Conservation (phyloP, 2,888 invertebrate genomes). For the Sarcophaga caerulescens region DNA sequence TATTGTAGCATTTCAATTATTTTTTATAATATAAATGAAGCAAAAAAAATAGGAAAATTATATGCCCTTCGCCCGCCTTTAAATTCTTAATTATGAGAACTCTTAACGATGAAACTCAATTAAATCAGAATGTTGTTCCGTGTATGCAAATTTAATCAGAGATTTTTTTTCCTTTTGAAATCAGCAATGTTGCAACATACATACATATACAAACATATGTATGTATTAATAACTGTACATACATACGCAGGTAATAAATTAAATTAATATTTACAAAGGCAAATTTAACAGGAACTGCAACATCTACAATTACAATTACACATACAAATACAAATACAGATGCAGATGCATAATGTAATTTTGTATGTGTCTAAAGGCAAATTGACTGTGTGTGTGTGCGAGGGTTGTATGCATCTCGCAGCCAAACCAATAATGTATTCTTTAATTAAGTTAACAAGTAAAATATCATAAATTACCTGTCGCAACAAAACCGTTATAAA, state of each 20-base stretch:
- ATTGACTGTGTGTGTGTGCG: background rate
- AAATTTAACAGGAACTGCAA: background rate
- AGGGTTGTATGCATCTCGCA: conserved; percentile 16
- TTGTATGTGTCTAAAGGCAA: background rate
- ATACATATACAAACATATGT: background rate
- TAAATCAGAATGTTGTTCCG: conserved; percentile 19
- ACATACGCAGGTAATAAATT: conserved; percentile 31
- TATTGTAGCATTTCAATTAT: background rate
- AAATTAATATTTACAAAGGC: conserved; percentile 40
- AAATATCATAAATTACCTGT: conserved; percentile 66
- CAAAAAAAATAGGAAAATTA: background rate
- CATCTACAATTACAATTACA: conserved; percentile 1
- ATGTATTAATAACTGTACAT: background rate
- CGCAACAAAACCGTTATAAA: conserved; percentile 13
- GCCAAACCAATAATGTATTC: conserved; percentile 63
- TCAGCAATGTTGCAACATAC: background rate
- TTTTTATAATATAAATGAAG: background rate
- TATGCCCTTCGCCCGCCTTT: no score
- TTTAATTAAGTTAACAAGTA: conserved; percentile 67
- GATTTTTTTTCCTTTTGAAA: conserved; percentile 13
- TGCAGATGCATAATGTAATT: no score
- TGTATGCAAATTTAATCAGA: conserved; percentile 46
- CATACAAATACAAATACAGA: no score
- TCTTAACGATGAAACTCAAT: conserved; percentile 41
- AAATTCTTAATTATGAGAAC: conserved; percentile 26